Base-by-base conservation (phyloP, 2,113 vertebrate genomes). In the Plestiodon gilberti region DNA sequence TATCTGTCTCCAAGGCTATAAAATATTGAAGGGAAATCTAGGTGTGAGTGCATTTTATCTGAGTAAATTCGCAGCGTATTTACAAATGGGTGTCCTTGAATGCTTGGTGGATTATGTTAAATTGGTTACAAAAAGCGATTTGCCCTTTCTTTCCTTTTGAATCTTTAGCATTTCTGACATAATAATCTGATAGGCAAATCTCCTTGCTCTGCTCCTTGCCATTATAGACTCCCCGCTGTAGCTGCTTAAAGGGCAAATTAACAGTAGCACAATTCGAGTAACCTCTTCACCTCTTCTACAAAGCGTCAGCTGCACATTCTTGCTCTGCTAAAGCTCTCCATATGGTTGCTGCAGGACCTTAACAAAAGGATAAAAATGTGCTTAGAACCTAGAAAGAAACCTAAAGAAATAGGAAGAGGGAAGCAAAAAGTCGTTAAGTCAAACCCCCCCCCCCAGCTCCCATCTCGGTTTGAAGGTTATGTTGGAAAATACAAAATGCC, bases 191-290 rank as follows among this genome's bases (percentile, higher is more conserved):
- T 76, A 93, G 93, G 92, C 74, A 94, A 93, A 91, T 93, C 90
- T 94, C 86, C 48, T 10, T 75, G 90, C 88, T 94, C 93, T 73
- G 88, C 90, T 89, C 76, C 87, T 94, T 93, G 89, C 92, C 86
- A 73, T 93, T 93, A 87, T 6, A 91, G 93, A 78, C 90, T 95
- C 91, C 92, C 90, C 48, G 92, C 94, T 89, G 89, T 69, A 94
- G 88, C 83, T 87, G 82, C 83, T 95, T 94, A 91, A 95, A 95
- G 82, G 89, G 92, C 92, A 95, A 96, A 96, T 96, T 96, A 96
- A 94, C 85, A 93, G 95, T 84, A 93, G 85, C 74, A 94, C 94
- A 94, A 95, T 94, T 94, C 8, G 0, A 94, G 90, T 90, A 91
- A 95, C 94, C 93, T 95, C 90, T 95, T 96, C 91, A 94, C 93